Evolutionary conservation across 2,113 vertebrate species (phyloP), one percentile per base, ranked within the genome.

Genomic region (Corydoras maculifer): DNA sequence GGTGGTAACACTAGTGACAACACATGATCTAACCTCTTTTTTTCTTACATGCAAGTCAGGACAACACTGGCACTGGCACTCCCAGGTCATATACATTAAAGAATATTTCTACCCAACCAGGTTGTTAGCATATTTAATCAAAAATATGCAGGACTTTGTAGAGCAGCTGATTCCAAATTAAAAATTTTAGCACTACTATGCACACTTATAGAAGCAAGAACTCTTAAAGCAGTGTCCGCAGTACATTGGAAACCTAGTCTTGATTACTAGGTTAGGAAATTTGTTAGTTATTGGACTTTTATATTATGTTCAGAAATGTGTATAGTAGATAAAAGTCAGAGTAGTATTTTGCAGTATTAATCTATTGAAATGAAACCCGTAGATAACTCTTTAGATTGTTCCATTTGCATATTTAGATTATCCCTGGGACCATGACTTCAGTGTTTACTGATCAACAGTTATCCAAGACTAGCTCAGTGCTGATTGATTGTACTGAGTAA

Each of bases 401-500:
- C 7, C 59, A 70, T 35, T 43, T 62, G 15, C 63, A 50, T 2
- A 30, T 35, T 30, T 62, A 68, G 58, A 65, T 61, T 35, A 0
- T 55, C 53, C 9, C 71, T 35, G 69, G 77, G 69, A 75, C 77
- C 73, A 78, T 67, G 61, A 35, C 59, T 70, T 71, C 18, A 30
- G 30, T 72, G 58, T 69, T 78, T 58, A 62, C 55, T 65, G 70
- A 71, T 69, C 50, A 69, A 50, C 60, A 54, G 51, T 32, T 59
- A 15, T 70, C 48, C 59, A 29, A 35, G 25, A 59, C 43, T 63
- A 68, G 63, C 18, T 70, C 50, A 67, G 12, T 3, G 11, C 64
- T 43, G 30, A 62, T 43, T 67, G 4, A 10, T 67, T 53, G 12
- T 29, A 54, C 3, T 13, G 5, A 12, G 50, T 59, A 30, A 14